Evolutionary conservation across 2,797 vertebrate species (phyloP).

Genomic region (Argya squamiceps): DNA sequence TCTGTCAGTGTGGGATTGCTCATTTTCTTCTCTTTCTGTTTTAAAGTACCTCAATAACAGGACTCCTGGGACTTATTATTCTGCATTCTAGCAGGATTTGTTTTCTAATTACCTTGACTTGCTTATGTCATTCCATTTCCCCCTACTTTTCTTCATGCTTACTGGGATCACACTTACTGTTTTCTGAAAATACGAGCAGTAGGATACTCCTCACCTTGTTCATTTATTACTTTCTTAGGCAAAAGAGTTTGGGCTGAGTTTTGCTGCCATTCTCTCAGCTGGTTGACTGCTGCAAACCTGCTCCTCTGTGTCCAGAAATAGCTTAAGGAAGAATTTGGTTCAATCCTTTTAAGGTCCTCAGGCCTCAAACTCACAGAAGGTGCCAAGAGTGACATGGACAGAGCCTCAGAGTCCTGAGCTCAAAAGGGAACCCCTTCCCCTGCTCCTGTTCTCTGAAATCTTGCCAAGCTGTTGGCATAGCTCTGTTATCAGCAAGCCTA

Average conservation of each 20-base stretch:
- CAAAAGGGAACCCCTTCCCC: not conserved
- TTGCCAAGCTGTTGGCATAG: conserved; percentile 17
- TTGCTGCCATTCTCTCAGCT: not conserved
- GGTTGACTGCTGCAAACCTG: not conserved
- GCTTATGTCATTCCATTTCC: not conserved
- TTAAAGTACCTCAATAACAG: not conserved
- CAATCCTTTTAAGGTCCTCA: conserved; percentile 35
- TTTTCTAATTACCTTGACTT: conserved; percentile 8
- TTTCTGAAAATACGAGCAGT: not conserved
- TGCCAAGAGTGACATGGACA: not conserved
- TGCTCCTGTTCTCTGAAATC: not conserved
- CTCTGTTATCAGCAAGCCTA: conserved; percentile 34
- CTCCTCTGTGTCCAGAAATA: conserved; percentile 18
- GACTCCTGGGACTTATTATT: not conserved
- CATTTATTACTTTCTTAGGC: not conserved
- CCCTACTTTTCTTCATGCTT: not conserved
- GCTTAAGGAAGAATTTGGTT: conserved; percentile 19
- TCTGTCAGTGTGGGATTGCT: not conserved
- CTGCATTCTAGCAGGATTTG: not conserved
- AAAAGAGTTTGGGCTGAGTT: not conserved
- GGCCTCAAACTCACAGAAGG: not conserved
- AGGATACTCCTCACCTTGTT: not conserved
- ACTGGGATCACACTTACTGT: not conserved
- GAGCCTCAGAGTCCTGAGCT: not conserved
- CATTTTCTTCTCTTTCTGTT: not conserved